Evolutionary conservation across 2,113 vertebrate genomes (phyloP), one percentile per base, ranked within the genome.

Genomic region (Cygnus atratus): DNA sequence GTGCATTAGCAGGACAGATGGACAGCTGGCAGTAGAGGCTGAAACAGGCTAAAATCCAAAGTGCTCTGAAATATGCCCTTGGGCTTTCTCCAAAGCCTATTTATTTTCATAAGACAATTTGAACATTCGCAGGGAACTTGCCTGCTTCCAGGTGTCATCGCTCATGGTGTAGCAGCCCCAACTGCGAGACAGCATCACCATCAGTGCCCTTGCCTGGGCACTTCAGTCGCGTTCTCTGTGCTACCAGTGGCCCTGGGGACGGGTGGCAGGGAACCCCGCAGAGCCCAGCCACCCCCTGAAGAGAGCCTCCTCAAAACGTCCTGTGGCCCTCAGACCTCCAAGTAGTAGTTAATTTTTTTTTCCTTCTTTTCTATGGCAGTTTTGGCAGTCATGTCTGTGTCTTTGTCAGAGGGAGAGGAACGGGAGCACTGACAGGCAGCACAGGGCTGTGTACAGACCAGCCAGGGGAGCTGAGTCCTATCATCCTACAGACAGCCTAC

Each of bases 1-100:
- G 61, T 67, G 87, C 54, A 87, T 93, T 88, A 95, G 39, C 54
- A 59, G 90, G 80, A 92, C 92, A 96, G 95, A 96, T 90, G 96
- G 95, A 78, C 80, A 90, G 79, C 33, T 93, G 83, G 90, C 90
- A 95, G 70, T 63, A 92, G 48, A 88, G 43, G 25, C 74, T 89
- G 71, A 92, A 91, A 83, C 41, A 94, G 84, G 68, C 94, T 92
- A 87, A 95, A 92, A 92, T 92, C 92, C 79, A 78, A 82, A 92
- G 65, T 82, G 39, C 54, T 92, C 86, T 92, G 57, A 81, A 93
- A 93, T 84, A 75, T 24, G 54, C 90, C 83, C 88, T 95, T 88
- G 90, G 88, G 94, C 52, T 93, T 95, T 94, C 72, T 84, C 57
- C 0, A 11, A 88, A 87, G 61, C 70, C 43, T 81, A 9, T 94